These are phyloP conservation scores for Blennius ocellaris DNA, from an alignment of 2,113 vertebrate genomes.

Conservation along the genomic window DNA sequence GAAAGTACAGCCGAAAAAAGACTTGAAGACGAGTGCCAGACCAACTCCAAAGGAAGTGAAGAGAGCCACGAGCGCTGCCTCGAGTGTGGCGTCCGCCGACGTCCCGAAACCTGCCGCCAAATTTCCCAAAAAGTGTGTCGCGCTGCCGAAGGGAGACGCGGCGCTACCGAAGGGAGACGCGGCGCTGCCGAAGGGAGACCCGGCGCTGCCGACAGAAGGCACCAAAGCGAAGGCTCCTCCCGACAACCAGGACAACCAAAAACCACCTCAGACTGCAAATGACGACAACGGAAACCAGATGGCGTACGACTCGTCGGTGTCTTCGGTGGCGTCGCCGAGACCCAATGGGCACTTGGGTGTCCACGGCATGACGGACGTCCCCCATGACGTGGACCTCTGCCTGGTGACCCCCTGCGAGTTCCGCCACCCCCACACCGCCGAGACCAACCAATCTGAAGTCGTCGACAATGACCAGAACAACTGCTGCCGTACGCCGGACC, in stretches of 20 bases:
- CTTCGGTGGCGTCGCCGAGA: too few species aligned
- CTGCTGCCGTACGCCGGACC: slow-evolving; percentile 85
- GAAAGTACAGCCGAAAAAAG: slow-evolving; percentile 77
- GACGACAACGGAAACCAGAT: too few species aligned
- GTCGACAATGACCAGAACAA: slow-evolving; percentile 76
- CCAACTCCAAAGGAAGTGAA: slow-evolving; percentile 73
- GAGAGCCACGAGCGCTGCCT: slow-evolving; percentile 46
- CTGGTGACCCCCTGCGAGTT: slow-evolving; percentile 96
- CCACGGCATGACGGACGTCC: slow-evolving; percentile 60
- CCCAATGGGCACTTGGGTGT: too few species aligned
- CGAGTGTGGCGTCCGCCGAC: slow-evolving; percentile 24
- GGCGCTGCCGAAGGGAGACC: too few species aligned
- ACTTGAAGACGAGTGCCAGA: slow-evolving; percentile 75
- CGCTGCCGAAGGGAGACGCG: slow-evolving; percentile 68
- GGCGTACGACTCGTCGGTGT: too few species aligned
- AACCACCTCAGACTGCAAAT: too few species aligned
- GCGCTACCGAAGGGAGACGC: slow-evolving; percentile 72
- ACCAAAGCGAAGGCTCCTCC: too few species aligned
- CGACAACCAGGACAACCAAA: too few species aligned
- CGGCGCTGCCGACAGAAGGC: too few species aligned
- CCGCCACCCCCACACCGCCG: slow-evolving; percentile 85
- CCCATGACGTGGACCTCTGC: slow-evolving; percentile 93
- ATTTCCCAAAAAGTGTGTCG: slow-evolving; percentile 14
- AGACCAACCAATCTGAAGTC: slow-evolving; percentile 60
- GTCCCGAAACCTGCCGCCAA: slow-evolving; percentile 59